Evolutionary conservation across 2,113 vertebrate species (phyloP).

Genomic region (Xenopus laevis): DNA sequence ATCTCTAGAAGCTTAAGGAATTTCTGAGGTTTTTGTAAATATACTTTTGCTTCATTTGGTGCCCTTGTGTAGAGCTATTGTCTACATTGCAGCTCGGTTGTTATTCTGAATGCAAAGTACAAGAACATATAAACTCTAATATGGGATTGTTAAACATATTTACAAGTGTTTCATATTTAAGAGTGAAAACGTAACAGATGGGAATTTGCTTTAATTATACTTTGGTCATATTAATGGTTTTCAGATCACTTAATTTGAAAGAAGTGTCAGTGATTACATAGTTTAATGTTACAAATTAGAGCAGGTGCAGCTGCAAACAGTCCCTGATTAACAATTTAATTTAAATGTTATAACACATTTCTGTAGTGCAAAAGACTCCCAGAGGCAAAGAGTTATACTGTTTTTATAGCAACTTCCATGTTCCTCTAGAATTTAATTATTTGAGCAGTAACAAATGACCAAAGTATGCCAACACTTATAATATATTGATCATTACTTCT

Average conservation of each 20-base stretch:
- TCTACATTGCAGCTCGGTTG: too few species aligned
- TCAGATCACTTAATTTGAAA: constrained; percentile 38
- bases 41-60: too few species aligned
- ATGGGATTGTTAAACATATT: background rate
- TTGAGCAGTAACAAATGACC: constrained; percentile 47
- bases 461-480: constrained; percentile 25
- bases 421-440: constrained; percentile 54
- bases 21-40: too few species aligned
- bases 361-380: constrained; percentile 52
- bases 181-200: constrained; percentile 24
- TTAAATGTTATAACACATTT: constrained; percentile 60
- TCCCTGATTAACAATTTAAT: constrained; percentile 58
- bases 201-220: constrained; percentile 47
- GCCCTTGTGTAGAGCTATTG: too few species aligned
- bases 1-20: too few species aligned
- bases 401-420: constrained; percentile 44
- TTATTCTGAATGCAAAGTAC: too few species aligned
- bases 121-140: too few species aligned
- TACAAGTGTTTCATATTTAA: background rate
- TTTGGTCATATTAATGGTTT: constrained; percentile 49
- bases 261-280: constrained; percentile 47
- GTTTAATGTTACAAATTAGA: constrained; percentile 51
- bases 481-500: too few species aligned
- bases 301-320: constrained; percentile 57
- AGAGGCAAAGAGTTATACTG: constrained; percentile 45